These are phyloP conservation scores for Gallinago paraguaiae DNA, from an alignment of 2,113 vertebrate genomes.

Conservation along the genomic window DNA sequence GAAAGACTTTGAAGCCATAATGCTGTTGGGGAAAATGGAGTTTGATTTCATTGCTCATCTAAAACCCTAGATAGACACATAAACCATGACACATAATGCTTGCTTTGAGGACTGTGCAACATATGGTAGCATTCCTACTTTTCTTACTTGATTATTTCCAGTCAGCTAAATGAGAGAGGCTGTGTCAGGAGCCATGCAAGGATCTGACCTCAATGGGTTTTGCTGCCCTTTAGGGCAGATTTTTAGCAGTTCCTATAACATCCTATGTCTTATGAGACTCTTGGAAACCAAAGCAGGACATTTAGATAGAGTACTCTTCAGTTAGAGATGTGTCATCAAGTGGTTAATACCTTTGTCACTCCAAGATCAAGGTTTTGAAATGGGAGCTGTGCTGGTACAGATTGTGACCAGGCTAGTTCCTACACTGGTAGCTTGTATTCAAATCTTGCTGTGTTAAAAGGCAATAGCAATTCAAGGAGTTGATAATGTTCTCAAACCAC, in stretches of 20 bases:
- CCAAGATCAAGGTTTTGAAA: not conserved
- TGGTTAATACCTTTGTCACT: not conserved
- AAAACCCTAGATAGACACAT: not conserved
- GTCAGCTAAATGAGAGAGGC: not conserved
- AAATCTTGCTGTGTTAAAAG: not conserved
- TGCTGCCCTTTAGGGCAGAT: not conserved
- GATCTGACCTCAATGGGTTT: not conserved
- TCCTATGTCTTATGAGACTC: not conserved
- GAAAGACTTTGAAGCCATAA: not conserved
- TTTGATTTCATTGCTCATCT: not conserved
- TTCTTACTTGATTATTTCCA: not conserved
- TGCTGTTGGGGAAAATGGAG: not conserved
- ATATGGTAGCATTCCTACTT: not conserved
- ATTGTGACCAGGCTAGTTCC: not conserved
- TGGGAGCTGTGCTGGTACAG: not conserved
- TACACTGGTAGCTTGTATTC: no score
- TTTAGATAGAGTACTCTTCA: not conserved
- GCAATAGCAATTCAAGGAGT: not conserved
- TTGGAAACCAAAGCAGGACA: not conserved
- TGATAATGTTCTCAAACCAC: not conserved
- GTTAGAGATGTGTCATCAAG: rapidly evolving
- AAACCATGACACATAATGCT: not conserved
- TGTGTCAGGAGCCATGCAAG: not conserved
- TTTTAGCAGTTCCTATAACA: not conserved
- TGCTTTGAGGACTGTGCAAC: not conserved